Evolutionary conservation across 2,888 invertebrate species (phyloP).

Genomic region (Xylota segnis): DNA sequence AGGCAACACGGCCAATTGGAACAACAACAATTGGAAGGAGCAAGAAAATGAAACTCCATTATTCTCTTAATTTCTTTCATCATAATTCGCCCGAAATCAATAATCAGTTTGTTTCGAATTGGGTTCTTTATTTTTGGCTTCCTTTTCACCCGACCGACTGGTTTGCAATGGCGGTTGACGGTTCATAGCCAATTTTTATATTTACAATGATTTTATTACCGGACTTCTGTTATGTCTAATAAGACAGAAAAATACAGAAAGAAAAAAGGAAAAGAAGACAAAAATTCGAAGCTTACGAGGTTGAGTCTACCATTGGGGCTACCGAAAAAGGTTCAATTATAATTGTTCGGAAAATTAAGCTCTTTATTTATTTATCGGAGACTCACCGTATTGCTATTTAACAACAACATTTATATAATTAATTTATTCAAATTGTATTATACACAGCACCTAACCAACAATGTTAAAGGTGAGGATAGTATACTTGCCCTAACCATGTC

Average conservation of each 20-base stretch:
- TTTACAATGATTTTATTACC: slow-evolving; percentile 36
- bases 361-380: too few relatives aligned
- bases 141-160: not conserved
- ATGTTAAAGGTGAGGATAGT: too few relatives aligned
- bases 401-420: too few relatives aligned
- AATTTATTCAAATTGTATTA: too few relatives aligned
- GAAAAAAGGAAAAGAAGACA: not conserved
- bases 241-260: not conserved
- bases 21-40: not conserved
- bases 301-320: not conserved
- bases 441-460: too few relatives aligned
- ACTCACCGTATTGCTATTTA: too few relatives aligned
- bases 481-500: too few relatives aligned
- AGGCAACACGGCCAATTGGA: not conserved
- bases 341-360: too few relatives aligned
- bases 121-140: slow-evolving; percentile 9
- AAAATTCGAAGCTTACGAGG: not conserved
- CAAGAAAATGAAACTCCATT: slow-evolving; percentile 43
- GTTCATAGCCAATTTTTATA: slow-evolving; percentile 38
- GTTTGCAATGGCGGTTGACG: slow-evolving; percentile 2
- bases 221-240: slow-evolving; percentile 12
- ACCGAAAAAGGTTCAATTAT: too few relatives aligned
- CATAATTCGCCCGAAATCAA: slow-evolving; percentile 51
- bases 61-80: slow-evolving; percentile 48
- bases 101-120: slow-evolving; percentile 52